A percentile compares a stretch with the other conserved stretches of the same genome.
These are phyloP conservation scores for Zaprionus taronus DNA, from an alignment of 1,140 invertebrate species.

Conservation along the genomic window DNA sequence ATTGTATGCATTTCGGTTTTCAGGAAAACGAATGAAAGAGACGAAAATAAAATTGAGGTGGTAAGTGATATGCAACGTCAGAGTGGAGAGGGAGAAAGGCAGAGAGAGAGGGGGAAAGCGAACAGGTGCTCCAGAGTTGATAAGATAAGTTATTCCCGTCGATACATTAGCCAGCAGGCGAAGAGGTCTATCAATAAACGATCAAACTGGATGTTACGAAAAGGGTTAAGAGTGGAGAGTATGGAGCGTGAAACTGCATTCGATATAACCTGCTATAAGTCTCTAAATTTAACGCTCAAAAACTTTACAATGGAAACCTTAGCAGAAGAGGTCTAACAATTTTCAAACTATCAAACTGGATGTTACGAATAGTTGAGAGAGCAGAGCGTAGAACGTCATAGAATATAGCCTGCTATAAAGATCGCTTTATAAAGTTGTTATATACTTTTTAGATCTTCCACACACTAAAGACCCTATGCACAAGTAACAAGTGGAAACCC, in stretches of 20 bases:
- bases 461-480: too few species aligned
- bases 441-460: too few species aligned
- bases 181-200: neutral
- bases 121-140: slow-evolving; percentile 62
- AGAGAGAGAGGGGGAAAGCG: slow-evolving; percentile 26
- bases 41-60: slow-evolving; percentile 54
- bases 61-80: slow-evolving; percentile 61
- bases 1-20: slow-evolving; percentile 74
- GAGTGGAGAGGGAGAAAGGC: slow-evolving; percentile 13
- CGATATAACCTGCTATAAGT: neutral
- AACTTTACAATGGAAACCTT: too few species aligned
- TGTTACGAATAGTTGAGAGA: too few species aligned
- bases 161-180: neutral
- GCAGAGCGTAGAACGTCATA: too few species aligned
- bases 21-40: slow-evolving; percentile 28
- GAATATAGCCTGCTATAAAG: too few species aligned
- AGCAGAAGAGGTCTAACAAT: too few species aligned
- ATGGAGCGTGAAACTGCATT: neutral
- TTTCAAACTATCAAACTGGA: too few species aligned
- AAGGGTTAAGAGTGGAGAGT: too few species aligned
- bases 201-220: neutral
- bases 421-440: too few species aligned
- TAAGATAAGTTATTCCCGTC: slow-evolving; percentile 45
- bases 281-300: neutral
- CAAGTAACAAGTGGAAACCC: neutral